A percentile compares a stretch with the other conserved stretches of the same genome.
phyloP scores from a whole-genome alignment of 2,797 vertebrate genomes.

The Synaphobranchus kaupii region DNA sequence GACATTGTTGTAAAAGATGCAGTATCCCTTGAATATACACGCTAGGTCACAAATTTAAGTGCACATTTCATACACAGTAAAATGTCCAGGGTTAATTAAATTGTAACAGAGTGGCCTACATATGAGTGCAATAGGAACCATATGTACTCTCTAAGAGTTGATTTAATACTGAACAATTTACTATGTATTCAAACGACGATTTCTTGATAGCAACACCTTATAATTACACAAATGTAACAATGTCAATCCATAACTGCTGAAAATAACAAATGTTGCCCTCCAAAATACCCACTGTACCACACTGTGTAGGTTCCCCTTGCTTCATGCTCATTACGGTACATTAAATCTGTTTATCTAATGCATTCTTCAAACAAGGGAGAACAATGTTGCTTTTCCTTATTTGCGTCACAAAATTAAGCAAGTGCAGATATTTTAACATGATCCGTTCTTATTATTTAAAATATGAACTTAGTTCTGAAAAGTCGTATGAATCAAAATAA shows the following conservation, averaged over 20 bases:
- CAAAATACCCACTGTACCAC: neutral
- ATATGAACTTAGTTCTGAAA: slow-evolving; percentile 39
- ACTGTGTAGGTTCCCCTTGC: neutral
- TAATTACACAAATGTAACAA: slow-evolving; percentile 31
- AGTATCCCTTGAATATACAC: slow-evolving; percentile 68
- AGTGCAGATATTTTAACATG: neutral
- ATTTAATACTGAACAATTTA: too few species aligned
- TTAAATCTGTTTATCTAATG: neutral
- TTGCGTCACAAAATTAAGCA: neutral
- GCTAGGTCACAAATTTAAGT: slow-evolving; percentile 49
- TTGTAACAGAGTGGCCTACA: too few species aligned
- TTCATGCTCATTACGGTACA: neutral
- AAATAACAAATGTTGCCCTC: neutral
- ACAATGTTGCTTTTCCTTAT: neutral
- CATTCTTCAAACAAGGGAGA: neutral
- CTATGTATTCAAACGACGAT: slow-evolving; percentile 31
- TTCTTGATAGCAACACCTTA: slow-evolving; percentile 47
- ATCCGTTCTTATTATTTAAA: slow-evolving; percentile 57
- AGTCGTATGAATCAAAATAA: neutral
- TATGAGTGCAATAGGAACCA: too few species aligned
- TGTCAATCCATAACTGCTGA: slow-evolving; percentile 1
- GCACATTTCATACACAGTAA: slow-evolving; percentile 40
- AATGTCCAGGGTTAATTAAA: too few species aligned
- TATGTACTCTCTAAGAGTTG: too few species aligned
- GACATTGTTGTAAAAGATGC: slow-evolving; percentile 69